A percentile compares a stretch with the other conserved stretches of the same genome.
These are phyloP conservation scores for Spatulosminthurus flaviceps DNA, from an alignment of 2,888 invertebrate species.

Conservation along the genomic window DNA sequence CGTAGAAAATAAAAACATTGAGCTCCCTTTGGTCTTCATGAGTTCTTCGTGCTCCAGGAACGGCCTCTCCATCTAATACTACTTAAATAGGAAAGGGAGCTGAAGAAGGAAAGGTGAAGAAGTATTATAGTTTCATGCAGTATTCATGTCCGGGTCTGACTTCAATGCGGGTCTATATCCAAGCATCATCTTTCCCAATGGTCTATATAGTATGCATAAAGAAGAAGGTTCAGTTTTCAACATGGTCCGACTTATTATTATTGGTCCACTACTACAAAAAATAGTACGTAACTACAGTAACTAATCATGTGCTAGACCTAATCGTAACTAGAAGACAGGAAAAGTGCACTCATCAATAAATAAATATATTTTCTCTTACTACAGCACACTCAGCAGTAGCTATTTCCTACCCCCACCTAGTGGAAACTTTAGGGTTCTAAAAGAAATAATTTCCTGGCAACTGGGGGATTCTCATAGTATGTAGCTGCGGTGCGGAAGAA, in stretches of 20 bases:
- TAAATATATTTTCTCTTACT: slow-evolving; percentile 4
- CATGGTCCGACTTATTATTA: too few relatives aligned
- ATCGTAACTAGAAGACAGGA: neutral
- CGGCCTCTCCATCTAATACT: too few relatives aligned
- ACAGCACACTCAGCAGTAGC: too few relatives aligned
- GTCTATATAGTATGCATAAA: too few relatives aligned
- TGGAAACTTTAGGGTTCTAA: too few relatives aligned
- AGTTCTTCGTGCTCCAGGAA: neutral
- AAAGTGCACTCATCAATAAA: slow-evolving; percentile 21
- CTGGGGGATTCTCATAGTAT: too few relatives aligned
- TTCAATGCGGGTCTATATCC: slow-evolving; percentile 5
- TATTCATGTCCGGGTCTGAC: slow-evolving; percentile 41
- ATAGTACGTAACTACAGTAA: neutral
- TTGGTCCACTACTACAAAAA: slow-evolving; percentile 15
- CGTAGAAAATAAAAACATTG: neutral
- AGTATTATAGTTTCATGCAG: slow-evolving; percentile 36
- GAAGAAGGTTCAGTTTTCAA: too few relatives aligned
- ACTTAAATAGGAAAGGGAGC: too few relatives aligned
- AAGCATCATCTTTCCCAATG: neutral
- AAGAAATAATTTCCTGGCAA: too few relatives aligned
- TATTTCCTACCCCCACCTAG: too few relatives aligned
- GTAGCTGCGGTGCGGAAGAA: too few relatives aligned
- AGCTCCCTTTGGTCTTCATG: neutral
- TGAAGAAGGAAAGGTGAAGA: too few relatives aligned
- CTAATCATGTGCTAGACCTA: neutral